Conservation (phyloP, 30 jellyfish, hydroid and myxozoan species). For the Cassiopea xamachana region DNA sequence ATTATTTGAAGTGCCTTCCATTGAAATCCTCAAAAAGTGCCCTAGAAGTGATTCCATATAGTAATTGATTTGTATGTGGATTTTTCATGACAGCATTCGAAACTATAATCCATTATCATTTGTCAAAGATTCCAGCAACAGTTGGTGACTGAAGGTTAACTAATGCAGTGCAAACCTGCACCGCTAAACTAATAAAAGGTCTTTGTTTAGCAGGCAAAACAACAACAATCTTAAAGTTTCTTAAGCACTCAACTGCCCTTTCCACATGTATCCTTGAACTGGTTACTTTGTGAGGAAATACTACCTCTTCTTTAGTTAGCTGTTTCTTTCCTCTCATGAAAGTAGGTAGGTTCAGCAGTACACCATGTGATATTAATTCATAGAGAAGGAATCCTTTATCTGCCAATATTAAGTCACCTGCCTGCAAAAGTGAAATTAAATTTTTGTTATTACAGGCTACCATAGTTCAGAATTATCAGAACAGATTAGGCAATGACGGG, state of each 20-base stretch:
- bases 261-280: background rate
- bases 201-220: background rate
- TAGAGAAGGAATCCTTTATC: background rate
- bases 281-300: background rate
- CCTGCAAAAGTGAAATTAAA: background rate
- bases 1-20: too few species aligned
- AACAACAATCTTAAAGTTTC: background rate
- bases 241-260: background rate
- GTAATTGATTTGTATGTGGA: too few species aligned
- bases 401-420: background rate
- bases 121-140: too few species aligned
- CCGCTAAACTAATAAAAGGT: background rate
- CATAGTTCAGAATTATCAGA: background rate
- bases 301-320: background rate
- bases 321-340: too few species aligned
- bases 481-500: too few species aligned
- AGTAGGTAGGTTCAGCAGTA: background rate
- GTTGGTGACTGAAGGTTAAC: slow-evolving; percentile 21
- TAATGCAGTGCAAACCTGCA: slow-evolving; percentile 16
- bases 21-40: too few species aligned
- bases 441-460: background rate
- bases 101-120: too few species aligned
- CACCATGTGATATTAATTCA: background rate
- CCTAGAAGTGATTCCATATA: too few species aligned
- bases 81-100: too few species aligned